phyloP scores from a whole-genome alignment of 2,888 invertebrate species.

The Marronus borbonicus region DNA sequence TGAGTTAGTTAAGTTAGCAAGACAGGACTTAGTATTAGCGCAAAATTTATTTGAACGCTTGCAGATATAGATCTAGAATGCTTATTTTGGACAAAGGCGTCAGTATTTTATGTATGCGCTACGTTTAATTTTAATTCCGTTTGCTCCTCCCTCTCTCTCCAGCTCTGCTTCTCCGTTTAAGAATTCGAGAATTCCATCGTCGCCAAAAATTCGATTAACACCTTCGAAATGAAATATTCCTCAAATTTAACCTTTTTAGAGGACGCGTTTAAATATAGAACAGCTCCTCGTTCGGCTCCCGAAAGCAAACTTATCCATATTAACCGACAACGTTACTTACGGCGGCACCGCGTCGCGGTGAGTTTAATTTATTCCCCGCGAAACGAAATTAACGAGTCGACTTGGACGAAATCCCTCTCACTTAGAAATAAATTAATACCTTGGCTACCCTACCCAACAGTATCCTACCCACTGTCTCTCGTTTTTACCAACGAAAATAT shows the following conservation, averaged over 20 bases:
- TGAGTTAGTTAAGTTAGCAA: too few relatives aligned
- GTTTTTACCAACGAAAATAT: slow-evolving; percentile 31
- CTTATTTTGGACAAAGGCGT: too few relatives aligned
- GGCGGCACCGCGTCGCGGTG: background rate
- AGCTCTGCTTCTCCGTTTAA: too few relatives aligned
- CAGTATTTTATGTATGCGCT: too few relatives aligned
- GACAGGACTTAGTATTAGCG: too few relatives aligned
- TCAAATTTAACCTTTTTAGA: slow-evolving; percentile 3
- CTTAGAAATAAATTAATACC: slow-evolving; percentile 46
- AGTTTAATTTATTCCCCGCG: slow-evolving; percentile 21
- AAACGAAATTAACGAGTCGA: slow-evolving; percentile 40
- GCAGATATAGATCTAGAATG: too few relatives aligned
- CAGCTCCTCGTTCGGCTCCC: background rate
- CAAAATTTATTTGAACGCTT: too few relatives aligned
- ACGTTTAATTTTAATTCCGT: too few relatives aligned
- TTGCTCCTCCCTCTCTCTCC: too few relatives aligned
- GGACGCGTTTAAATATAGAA: slow-evolving; percentile 8
- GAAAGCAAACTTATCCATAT: slow-evolving; percentile 32
- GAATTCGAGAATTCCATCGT: background rate
- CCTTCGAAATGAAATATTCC: slow-evolving; percentile 17
- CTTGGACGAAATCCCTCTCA: slow-evolving; percentile 36
- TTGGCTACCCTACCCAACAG: background rate
- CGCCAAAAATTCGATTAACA: slow-evolving; percentile 15
- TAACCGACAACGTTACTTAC: slow-evolving; percentile 9
- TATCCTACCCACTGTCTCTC: background rate